A percentile compares a stretch with the other conserved stretches of the same genome.
These are phyloP conservation scores for Clarias gariepinus DNA, from an alignment of 2,113 vertebrate genomes.

Conservation along the genomic window DNA sequence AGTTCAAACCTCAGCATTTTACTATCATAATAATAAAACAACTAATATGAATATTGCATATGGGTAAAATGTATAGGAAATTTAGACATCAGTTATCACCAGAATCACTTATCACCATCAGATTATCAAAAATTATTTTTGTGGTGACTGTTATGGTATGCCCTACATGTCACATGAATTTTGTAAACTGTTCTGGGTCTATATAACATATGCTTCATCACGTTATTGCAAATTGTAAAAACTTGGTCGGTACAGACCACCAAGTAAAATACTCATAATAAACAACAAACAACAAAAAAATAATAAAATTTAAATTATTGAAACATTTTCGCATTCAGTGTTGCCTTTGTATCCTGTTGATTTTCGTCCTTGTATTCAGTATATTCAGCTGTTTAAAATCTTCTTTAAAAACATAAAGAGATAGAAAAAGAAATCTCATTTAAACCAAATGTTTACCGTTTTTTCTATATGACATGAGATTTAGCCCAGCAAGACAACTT, in stretches of 20 bases:
- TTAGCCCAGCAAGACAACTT: conserved; percentile 69
- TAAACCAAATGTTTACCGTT: conserved; percentile 77
- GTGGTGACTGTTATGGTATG: neutral
- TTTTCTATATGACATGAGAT: conserved; percentile 73
- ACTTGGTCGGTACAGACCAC: neutral
- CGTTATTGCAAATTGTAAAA: no score
- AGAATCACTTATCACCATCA: neutral
- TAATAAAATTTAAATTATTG: conserved; percentile 48
- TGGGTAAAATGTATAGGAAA: neutral
- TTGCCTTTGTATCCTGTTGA: conserved; percentile 64
- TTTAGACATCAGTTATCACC: neutral
- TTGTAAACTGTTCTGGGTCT: neutral
- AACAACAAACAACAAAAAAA: no score
- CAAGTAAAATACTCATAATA: no score
- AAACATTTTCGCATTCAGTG: conserved; percentile 60
- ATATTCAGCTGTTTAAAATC: conserved; percentile 69
- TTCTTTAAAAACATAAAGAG: conserved; percentile 67
- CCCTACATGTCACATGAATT: neutral
- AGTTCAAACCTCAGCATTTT: no score
- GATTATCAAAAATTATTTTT: neutral
- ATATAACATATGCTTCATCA: neutral
- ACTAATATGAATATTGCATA: neutral
- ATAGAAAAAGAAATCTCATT: conserved; percentile 56
- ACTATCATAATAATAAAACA: no score
- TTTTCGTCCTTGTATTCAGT: conserved; percentile 59